Evolutionary conservation across 2,113 vertebrate genomes (phyloP), one percentile per base, ranked within the genome.

Genomic region (Actenoides lindsayi): DNA sequence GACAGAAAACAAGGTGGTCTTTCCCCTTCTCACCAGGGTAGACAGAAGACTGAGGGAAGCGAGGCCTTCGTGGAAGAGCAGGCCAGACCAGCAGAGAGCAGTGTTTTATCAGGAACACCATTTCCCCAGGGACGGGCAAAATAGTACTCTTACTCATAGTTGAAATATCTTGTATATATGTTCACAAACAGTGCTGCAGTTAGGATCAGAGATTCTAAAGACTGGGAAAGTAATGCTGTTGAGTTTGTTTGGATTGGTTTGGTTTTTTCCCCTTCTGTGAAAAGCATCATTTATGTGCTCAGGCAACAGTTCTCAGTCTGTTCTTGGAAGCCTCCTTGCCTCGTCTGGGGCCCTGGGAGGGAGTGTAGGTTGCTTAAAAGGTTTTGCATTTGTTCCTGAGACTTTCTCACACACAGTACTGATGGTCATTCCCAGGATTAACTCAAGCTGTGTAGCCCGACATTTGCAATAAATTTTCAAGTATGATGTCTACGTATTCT

Each of bases 61-160:
- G 16, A 74, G 64, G 16, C 21, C 24, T 28, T 70, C 5, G 1
- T 9, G 13, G 39, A 77, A 80, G 86, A 64, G 67, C 37, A 44
- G 56, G 12, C 30, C 15, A 24, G 39, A 62, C 83, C 97, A 85
- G 54, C 79, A 96, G 96, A 91, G 90, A 96, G 97, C 96, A 96
- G 85, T 51, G 35, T 83, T 88, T 80, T 51, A 67, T 74, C 59
- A 44, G 37, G 46, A 93, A 86, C 37, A 30, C 19, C 27, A 3
- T 83, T 71, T 93, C 68, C 23, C 46, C 27, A 23, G 77, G 42
- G 37, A 71, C 0, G 0, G 28, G 39, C 37, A 54, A 63, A 87
- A 78, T 5, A 44, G 8, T 21, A 23, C 20, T 91, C n/a, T 71
- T 82, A 68, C 13, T 87, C 30, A 21, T 30, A 39, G 28, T 31